Conservation (phyloP, 2,113 vertebrate species). For the Nerophis lumbriciformis region DNA sequence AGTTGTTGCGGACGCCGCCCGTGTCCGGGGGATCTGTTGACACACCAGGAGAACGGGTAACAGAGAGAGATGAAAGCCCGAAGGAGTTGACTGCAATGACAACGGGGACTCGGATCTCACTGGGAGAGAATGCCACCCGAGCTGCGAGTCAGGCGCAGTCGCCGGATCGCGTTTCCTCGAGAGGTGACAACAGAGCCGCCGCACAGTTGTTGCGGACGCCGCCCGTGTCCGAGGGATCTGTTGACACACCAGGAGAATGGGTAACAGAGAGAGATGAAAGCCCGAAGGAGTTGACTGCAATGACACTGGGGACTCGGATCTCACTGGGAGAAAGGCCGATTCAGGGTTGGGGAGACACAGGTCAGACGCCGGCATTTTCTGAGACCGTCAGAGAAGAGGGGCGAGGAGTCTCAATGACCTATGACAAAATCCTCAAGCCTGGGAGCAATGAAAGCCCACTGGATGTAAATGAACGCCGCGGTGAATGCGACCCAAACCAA, state of each 20-base stretch:
- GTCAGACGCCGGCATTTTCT: constrained; percentile 62
- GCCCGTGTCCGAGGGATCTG: constrained; percentile 31
- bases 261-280: constrained; percentile 39
- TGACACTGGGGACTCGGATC: constrained; percentile 39
- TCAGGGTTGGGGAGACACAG: constrained; percentile 45
- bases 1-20: constrained; percentile 41
- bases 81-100: constrained; percentile 52
- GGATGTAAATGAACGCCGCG: neutral
- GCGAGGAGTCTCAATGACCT: constrained; percentile 31
- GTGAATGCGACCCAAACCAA: constrained; percentile 12
- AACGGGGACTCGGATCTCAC: constrained; percentile 41
- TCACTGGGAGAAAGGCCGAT: constrained; percentile 46
- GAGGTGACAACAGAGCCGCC: constrained; percentile 38
- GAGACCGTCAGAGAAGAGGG: constrained; percentile 46
- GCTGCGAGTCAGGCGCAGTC: constrained; percentile 32
- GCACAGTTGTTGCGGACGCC: constrained; percentile 40
- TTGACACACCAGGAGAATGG: constrained; percentile 38
- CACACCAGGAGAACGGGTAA: constrained; percentile 37
- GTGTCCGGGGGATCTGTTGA: constrained; percentile 38
- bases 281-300: constrained; percentile 50
- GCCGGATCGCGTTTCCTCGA: constrained; percentile 19
- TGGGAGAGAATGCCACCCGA: constrained; percentile 3
- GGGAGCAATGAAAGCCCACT: neutral
- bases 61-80: constrained; percentile 38
- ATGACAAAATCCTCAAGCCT: neutral